Conservation (phyloP, 1,140 invertebrate genomes). For the Trichonephila inaurata region DNA sequence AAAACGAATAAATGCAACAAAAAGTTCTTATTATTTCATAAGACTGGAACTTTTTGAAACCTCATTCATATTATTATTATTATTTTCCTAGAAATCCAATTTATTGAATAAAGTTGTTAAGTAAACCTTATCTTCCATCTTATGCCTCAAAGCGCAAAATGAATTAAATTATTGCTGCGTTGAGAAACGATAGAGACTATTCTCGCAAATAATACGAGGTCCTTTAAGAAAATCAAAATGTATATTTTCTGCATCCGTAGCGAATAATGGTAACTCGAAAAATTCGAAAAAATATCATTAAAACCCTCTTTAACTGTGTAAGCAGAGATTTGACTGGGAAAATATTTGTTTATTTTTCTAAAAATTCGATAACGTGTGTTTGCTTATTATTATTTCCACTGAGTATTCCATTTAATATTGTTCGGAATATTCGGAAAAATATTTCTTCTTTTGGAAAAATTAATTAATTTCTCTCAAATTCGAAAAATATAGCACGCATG, state of each 20-base stretch:
- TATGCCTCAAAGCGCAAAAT: background rate
- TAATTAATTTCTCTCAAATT: too few species aligned
- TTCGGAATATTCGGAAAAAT: too few species aligned
- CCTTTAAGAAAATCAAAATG: background rate
- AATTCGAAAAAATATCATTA: background rate
- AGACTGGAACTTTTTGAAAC: constrained; percentile 13
- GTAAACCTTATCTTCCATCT: background rate
- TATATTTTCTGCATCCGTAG: background rate
- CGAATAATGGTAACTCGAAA: background rate
- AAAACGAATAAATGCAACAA: background rate
- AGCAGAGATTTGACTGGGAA: background rate
- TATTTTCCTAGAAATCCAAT: background rate
- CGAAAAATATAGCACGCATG: too few species aligned
- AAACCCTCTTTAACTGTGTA: background rate
- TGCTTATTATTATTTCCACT: too few species aligned
- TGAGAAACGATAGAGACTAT: background rate
- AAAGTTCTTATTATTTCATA: background rate
- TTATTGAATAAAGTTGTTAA: constrained; percentile 31
- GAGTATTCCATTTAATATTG: too few species aligned
- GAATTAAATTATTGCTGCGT: constrained; percentile 35
- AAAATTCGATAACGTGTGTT: too few species aligned
- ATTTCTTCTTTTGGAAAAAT: too few species aligned
- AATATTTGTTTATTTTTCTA: too few species aligned
- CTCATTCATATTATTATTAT: constrained; percentile 4
- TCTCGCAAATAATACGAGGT: background rate